These are phyloP conservation scores for Harpagus bidentatus DNA, from an alignment of 2,113 vertebrate species.

Conservation along the genomic window DNA sequence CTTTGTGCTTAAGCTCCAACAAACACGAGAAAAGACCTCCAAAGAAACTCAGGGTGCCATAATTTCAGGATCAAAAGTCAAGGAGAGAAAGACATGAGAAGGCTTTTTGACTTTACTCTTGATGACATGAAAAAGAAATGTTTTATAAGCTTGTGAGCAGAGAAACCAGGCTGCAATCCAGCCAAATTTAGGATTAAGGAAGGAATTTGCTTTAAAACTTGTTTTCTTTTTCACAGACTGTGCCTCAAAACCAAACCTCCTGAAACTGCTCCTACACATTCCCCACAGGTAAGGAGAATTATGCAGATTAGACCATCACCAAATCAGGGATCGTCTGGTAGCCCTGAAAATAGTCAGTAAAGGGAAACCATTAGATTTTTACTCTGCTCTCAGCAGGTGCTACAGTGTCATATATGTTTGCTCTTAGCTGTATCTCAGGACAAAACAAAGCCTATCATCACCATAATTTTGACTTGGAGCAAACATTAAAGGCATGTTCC, in stretches of 20 bases:
- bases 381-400: not conserved
- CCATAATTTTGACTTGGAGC: not conserved
- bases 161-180: not conserved
- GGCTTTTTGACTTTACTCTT: not conserved
- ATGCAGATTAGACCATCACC: not conserved
- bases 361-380: not conserved
- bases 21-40: not conserved
- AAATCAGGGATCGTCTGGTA: not conserved
- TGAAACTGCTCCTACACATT: not conserved
- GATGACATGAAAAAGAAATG: not conserved
- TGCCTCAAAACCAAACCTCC: not conserved
- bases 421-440: not conserved
- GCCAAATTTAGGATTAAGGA: not conserved
- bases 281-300: conserved; percentile 32
- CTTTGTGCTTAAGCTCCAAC: not conserved
- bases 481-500: not conserved
- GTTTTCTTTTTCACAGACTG: not conserved
- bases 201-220: not conserved
- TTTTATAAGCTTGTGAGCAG: not conserved
- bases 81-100: not conserved
- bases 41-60: not conserved
- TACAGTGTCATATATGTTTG: not conserved
- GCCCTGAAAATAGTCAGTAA: not conserved
- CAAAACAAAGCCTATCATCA: not conserved
- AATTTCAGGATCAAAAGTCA: not conserved